phyloP scores from a whole-genome alignment of 2,113 vertebrate genomes.

The Phylloscopus trochiloides region DNA sequence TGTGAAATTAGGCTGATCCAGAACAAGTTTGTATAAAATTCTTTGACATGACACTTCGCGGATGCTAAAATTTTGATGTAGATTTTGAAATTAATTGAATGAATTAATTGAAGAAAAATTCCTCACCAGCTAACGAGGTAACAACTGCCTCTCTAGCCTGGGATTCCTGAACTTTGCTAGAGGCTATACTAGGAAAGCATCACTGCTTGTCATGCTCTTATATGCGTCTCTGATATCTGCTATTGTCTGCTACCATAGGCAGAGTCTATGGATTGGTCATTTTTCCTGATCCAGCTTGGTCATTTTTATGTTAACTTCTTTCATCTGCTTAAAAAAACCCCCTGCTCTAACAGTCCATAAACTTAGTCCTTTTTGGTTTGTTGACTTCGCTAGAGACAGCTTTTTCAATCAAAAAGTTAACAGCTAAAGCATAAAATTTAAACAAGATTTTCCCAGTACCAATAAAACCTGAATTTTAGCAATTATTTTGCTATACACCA shows the following conservation, averaged over 20 bases:
- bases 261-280: not conserved
- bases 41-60: not conserved
- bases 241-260: not conserved
- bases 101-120: not conserved
- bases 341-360: not conserved
- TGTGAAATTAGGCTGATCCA: not conserved
- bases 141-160: not conserved
- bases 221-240: not conserved
- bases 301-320: not conserved
- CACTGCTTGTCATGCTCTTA: not conserved
- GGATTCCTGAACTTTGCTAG: not conserved
- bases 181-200: not conserved
- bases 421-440: not conserved
- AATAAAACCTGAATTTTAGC: not conserved
- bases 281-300: not conserved
- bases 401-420: not conserved
- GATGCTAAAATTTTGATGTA: not conserved
- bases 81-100: not conserved
- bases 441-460: not conserved
- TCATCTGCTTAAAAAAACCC: not conserved
- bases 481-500: not conserved
- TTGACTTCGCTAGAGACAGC: not conserved
- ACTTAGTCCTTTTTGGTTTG: not conserved
- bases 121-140: not conserved
- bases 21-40: not conserved